phyloP scores from a whole-genome alignment of 2,888 invertebrate genomes.

The Cataglyphis rosenhaueri region DNA sequence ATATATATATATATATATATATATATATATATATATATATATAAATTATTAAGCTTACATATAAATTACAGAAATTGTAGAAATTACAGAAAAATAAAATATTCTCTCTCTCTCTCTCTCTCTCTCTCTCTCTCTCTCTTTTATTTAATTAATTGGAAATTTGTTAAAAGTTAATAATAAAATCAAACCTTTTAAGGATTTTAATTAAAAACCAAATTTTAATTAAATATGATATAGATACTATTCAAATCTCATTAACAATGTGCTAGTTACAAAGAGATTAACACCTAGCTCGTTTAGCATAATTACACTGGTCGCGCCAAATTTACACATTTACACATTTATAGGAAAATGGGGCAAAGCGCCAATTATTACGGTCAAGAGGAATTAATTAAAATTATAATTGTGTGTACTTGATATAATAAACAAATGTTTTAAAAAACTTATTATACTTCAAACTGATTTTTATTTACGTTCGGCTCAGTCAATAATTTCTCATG shows the following conservation, averaged over 20 bases:
- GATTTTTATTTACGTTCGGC: slow-evolving; percentile 6
- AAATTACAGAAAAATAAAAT: not conserved
- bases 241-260: slow-evolving; percentile 26
- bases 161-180: not conserved
- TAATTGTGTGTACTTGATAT: not conserved
- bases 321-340: slow-evolving; percentile 15
- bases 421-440: not conserved
- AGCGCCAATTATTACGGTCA: not conserved
- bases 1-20: not conserved
- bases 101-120: not conserved
- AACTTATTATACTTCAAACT: not conserved
- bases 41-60: too few relatives aligned
- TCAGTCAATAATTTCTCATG: not conserved
- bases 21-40: not conserved
- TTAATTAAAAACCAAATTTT: slow-evolving; percentile 28
- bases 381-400: slow-evolving; percentile 14
- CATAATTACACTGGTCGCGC: slow-evolving; percentile 16
- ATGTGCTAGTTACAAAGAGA: slow-evolving; percentile 15
- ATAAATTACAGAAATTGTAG: not conserved
- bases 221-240: slow-evolving; percentile 13
- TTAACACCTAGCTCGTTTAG: not conserved
- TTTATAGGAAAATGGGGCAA: not conserved
- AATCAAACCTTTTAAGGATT: slow-evolving; percentile 9
- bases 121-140: not conserved
- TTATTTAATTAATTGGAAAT: not conserved